A percentile compares a stretch with the other conserved stretches of the same genome.
These are phyloP conservation scores for Neocloeon triangulifer DNA, from an alignment of 1,140 invertebrate genomes.

Conservation along the genomic window DNA sequence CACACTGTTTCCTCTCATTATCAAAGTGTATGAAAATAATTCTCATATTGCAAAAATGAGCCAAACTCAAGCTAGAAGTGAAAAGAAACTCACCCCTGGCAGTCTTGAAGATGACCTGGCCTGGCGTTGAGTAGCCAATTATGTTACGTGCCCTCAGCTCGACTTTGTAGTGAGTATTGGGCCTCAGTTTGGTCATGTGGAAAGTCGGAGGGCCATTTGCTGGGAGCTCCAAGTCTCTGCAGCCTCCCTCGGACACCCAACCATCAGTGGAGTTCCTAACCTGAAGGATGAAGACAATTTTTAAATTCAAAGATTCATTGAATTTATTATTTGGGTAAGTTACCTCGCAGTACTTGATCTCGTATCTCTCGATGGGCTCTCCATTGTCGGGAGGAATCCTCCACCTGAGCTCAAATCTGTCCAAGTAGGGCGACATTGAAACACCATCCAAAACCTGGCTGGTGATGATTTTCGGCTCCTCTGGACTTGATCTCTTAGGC, in stretches of 20 bases:
- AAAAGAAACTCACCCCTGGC: slow-evolving; percentile 44
- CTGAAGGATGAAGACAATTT: slow-evolving; percentile 11
- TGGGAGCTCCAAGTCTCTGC: slow-evolving; percentile 27
- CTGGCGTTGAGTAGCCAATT: slow-evolving; percentile 54
- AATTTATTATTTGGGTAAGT: slow-evolving; percentile 15
- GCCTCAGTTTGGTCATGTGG: slow-evolving; percentile 36
- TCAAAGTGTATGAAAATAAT: slow-evolving; percentile 12
- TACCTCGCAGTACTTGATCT: slow-evolving; percentile 57
- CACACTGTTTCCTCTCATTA: no score
- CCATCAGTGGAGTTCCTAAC: slow-evolving; percentile 11
- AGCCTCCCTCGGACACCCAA: slow-evolving; percentile 34
- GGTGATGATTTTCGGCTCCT: slow-evolving; percentile 26
- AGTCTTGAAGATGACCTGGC: slow-evolving; percentile 53
- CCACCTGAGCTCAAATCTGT: slow-evolving; percentile 63
- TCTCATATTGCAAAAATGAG: no score
- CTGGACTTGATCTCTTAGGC: slow-evolving; percentile 28
- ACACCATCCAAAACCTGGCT: slow-evolving; percentile 12
- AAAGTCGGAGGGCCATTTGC: slow-evolving; percentile 32
- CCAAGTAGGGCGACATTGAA: slow-evolving; percentile 26
- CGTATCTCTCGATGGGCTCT: slow-evolving; percentile 61
- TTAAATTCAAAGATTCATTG: no score
- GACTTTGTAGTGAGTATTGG: slow-evolving; percentile 58
- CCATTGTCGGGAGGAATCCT: slow-evolving; percentile 66
- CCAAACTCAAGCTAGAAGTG: no score
- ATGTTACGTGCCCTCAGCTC: slow-evolving; percentile 64